Conservation (phyloP, 2,113 vertebrate genomes). For the Bolborhynchus lineola region DNA sequence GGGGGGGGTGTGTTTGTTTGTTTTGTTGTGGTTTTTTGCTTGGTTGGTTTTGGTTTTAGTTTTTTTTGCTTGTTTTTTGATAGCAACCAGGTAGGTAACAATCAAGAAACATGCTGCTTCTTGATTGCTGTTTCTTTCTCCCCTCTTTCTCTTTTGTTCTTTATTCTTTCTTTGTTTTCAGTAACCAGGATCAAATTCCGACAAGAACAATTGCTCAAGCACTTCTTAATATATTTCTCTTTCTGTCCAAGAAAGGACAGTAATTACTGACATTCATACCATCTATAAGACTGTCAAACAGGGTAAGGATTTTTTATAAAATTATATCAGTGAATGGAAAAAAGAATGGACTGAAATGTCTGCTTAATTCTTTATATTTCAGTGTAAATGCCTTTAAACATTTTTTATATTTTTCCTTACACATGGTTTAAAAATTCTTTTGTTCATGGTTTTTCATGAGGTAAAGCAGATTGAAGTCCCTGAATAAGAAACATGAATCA, state of each 20-base stretch:
- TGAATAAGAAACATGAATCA: not conserved
- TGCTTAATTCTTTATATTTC: not conserved
- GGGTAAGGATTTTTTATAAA: not conserved
- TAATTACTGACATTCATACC: not conserved
- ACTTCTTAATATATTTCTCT: not conserved
- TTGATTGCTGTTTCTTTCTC: not conserved
- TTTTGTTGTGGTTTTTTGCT: not conserved
- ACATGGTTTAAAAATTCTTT: not conserved
- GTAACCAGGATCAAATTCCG: not conserved
- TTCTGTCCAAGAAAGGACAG: not conserved
- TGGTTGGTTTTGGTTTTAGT: not conserved
- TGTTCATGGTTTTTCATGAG: not conserved
- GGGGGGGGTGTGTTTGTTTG: not conserved
- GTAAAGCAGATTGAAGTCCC: not conserved
- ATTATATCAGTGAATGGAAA: not conserved
- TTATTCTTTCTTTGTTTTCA: not conserved
- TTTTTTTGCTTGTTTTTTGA: not conserved
- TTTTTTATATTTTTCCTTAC: not conserved
- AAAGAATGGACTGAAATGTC: not conserved
- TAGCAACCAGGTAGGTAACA: not conserved
- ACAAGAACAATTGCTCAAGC: not conserved
- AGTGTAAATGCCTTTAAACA: accelerated
- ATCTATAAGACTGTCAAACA: not conserved
- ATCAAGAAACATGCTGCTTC: not conserved
- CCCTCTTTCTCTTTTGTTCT: not conserved